Evolutionary conservation across 2,888 invertebrate genomes (phyloP), one percentile per base, ranked within the genome.

Genomic region (Eretmocerus hayati): DNA sequence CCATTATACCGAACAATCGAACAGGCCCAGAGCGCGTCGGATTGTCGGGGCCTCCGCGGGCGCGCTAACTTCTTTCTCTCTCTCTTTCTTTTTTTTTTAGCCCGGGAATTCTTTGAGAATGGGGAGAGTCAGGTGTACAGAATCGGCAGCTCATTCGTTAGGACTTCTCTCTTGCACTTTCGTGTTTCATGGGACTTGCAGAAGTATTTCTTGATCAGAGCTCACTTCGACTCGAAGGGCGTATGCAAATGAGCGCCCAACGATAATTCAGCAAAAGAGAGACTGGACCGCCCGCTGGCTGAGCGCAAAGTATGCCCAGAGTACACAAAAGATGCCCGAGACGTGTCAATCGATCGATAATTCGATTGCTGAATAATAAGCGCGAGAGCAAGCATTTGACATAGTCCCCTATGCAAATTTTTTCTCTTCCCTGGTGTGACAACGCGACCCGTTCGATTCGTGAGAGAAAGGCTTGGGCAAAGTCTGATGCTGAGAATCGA

Each of bases 321-420:
- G 63, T 59, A 59, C 61, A 60, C 57, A n/a, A 62, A 63, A 62
- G 62, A 59, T 61, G 23, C 41, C 32, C 19, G 18, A 60, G 62
- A 62, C 62, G 61, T 59, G 62, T 62, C 63, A 62, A 62, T 65
- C 64, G 65, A 62, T 56, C 65, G 63, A 63, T 64, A 62, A 66
- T 66, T 65, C 64, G 63, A 65, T 65, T 63, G 58, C 53, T 60
- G 65, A 62, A 63, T 63, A 61, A 63, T 53, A 39, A 53, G 40
- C 36, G 30, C 21, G 33, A 46, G 38, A 13, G 30, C 30, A 21
- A 9, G 9, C 13, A 39, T 52, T 43, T 48, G 40, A 58, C 59
- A 57, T 56, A 56, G 59, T 61, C 62, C 66, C 65, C 66, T 67
- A 68, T 67, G 67, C 66, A 68, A 67, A 68, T 68, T 65, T 61